These are phyloP conservation scores for Pseudocheirus occidentalis DNA, from an alignment of 2,797 vertebrate species.

Conservation along the genomic window DNA sequence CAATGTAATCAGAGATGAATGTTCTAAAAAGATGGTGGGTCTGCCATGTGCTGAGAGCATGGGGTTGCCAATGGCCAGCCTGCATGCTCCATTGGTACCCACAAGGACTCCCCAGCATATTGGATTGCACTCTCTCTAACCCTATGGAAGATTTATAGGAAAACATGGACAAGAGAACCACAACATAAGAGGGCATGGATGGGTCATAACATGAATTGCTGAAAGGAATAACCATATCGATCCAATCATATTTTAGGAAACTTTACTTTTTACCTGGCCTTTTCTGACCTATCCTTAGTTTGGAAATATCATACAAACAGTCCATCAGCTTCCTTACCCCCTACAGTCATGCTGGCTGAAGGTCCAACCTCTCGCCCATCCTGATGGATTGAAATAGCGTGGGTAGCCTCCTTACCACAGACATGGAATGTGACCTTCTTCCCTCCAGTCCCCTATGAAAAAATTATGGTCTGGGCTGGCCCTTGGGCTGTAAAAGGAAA, in stretches of 20 bases:
- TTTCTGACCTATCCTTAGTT: conserved; percentile 1
- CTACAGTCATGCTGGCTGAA: conserved; percentile 11
- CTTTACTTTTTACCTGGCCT: conserved; percentile 30
- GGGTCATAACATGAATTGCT: background rate
- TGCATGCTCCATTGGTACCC: background rate
- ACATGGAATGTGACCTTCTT: background rate
- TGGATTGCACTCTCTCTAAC: background rate
- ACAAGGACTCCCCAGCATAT: background rate
- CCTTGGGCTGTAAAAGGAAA: conserved; percentile 33
- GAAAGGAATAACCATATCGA: background rate
- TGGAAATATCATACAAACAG: conserved; percentile 24
- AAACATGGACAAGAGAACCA: background rate
- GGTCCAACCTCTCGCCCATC: background rate
- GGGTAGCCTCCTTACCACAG: background rate
- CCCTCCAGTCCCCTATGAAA: conserved; percentile 30
- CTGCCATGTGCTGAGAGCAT: background rate
- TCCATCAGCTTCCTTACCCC: conserved; percentile 8
- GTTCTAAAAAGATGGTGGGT: background rate
- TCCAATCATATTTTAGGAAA: background rate
- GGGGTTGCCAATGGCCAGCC: background rate
- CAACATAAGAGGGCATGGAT: background rate
- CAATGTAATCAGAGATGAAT: background rate
- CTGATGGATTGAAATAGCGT: conserved; percentile 32
- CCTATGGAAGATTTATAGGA: background rate
- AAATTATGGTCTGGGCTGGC: conserved; percentile 7